These are phyloP conservation scores for Phalacrocorax carbo DNA, from an alignment of 2,113 vertebrate genomes.

Conservation along the genomic window DNA sequence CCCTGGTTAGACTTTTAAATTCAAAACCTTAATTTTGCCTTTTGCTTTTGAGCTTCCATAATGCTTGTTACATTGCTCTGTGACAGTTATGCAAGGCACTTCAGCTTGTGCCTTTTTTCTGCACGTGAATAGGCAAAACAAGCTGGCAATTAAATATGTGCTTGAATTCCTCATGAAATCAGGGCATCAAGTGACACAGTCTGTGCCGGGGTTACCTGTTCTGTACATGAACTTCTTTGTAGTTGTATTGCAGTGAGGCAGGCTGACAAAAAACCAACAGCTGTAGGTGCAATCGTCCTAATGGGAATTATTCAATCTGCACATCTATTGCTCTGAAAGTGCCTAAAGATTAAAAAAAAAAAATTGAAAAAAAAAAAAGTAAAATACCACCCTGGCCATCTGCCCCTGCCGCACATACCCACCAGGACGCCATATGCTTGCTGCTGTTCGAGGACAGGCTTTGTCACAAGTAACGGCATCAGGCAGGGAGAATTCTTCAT, in stretches of 20 bases:
- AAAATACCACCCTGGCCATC: not conserved
- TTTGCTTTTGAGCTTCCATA: not conserved
- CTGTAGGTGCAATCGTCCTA: not conserved
- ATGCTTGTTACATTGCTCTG: not conserved
- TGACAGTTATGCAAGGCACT: not conserved
- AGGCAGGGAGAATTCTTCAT: not conserved
- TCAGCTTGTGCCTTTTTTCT: not conserved
- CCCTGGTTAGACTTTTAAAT: not conserved
- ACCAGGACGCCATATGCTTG: fast-evolving
- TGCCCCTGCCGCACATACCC: not conserved
- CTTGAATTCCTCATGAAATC: not conserved
- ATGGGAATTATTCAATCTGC: not conserved
- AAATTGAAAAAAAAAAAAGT: not conserved
- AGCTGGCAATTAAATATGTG: not conserved
- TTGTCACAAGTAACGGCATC: not conserved
- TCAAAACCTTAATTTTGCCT: not conserved
- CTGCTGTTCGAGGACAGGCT: not conserved
- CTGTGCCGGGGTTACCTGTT: not conserved
- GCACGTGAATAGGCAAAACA: not conserved
- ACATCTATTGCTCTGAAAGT: not conserved
- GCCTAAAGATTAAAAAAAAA: not conserved
- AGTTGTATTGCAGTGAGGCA: not conserved
- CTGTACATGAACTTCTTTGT: not conserved
- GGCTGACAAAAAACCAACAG: not conserved
- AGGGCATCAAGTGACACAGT: not conserved